Evolutionary conservation across 2,797 vertebrate species (phyloP), one percentile per base, ranked within the genome.

Genomic region (Sebastes steindachneri): DNA sequence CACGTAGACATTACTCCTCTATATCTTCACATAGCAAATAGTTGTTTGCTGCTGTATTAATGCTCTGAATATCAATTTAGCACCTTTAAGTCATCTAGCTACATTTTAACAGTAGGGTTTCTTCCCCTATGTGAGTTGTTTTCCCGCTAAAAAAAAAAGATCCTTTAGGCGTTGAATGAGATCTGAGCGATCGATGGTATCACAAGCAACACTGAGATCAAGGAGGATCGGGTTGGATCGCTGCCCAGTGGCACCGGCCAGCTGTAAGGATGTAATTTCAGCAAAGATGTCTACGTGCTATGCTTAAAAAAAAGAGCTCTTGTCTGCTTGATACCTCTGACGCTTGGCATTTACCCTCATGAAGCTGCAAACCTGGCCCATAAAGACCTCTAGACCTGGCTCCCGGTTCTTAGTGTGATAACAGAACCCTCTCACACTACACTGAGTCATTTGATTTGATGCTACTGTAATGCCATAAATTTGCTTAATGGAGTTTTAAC

Each of bases 401-500:
- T 66, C 15, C 21, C 11, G 19, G 60, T 37, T 73, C 19, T 73
- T 9, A 15, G 15, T 7, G 11, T 23, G 45, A 66, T 66, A 51
- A 64, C 26, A 68, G 33, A 55, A 75, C 21, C n/a, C 25, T 51
- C 15, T 65, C 41, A 33, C 15, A 71, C 57, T 51, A 35, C 21
- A 57, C 33, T 58, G 17, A 84, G 55, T 68, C 23, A 54, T 60
- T 73, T 59, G 26, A 67, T 65, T 41, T 48, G n/a, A 68, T 31
- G 51, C 51, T 48, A 19, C 26, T 17, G 62, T 58, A 48, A 65
- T 35, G 26, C 28, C 35, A 57, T 31, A 79, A 25, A 77, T 79
- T 9, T 68, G 33, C 63, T 19, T 66, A 68, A 77, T 70, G 68
- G 67, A 79, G 35, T 62, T 86, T 75, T 70, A 71, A 72, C 68